Conservation (phyloP, 2,888 invertebrate species). For the Aradus depressus region DNA sequence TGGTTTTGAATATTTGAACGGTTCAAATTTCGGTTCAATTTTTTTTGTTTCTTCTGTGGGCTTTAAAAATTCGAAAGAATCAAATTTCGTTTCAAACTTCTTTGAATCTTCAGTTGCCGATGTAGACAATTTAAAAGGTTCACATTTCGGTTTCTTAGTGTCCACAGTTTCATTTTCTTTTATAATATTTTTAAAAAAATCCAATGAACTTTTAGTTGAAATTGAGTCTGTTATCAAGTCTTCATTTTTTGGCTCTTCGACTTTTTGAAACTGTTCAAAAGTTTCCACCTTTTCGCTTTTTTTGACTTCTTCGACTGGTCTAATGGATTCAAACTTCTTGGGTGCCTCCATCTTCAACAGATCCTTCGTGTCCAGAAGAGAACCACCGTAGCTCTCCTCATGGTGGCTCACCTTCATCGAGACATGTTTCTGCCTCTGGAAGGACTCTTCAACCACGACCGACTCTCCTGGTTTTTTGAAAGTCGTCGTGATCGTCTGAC, state of each 20-base stretch:
- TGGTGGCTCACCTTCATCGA: slow-evolving; percentile 30
- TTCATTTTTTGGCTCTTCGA: slow-evolving; percentile 11
- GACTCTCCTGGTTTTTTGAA: slow-evolving; percentile 15
- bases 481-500: slow-evolving; percentile 14
- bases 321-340: neutral
- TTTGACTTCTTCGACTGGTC: slow-evolving; percentile 10
- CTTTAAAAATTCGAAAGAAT: too few relatives aligned
- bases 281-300: slow-evolving; percentile 20
- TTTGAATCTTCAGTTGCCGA: slow-evolving; percentile 2
- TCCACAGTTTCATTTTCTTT: slow-evolving; percentile 39
- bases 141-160: neutral
- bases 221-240: slow-evolving; percentile 38
- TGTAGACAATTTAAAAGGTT: neutral
- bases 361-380: slow-evolving; percentile 15
- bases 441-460: slow-evolving; percentile 31
- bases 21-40: slow-evolving; percentile 9
- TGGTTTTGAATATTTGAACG: too few relatives aligned
- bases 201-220: slow-evolving; percentile 51
- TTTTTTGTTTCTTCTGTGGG: too few relatives aligned
- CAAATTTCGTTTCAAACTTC: neutral
- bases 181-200: slow-evolving; percentile 54
- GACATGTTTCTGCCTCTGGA: slow-evolving; percentile 32
- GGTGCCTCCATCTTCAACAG: slow-evolving; percentile 7
- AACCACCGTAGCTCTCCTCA: slow-evolving; percentile 6
- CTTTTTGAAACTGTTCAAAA: slow-evolving; percentile 1